Conservation (phyloP, 2,797 vertebrate genomes). For the Urosaurus nigricauda region DNA sequence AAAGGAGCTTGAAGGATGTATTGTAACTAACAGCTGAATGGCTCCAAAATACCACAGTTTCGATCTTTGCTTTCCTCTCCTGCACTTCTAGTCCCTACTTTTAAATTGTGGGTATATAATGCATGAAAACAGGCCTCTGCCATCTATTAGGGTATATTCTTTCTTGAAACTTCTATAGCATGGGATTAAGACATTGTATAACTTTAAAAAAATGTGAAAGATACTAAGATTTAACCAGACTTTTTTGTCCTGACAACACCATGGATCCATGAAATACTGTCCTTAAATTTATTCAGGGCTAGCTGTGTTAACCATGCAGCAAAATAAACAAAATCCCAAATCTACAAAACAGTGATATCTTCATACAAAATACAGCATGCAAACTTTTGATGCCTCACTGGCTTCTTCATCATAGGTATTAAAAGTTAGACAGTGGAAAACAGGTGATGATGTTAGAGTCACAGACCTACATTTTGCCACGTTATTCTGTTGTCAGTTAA, state of each 20-base stretch:
- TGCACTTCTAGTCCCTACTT: background rate
- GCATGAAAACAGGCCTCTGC: background rate
- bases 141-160: background rate
- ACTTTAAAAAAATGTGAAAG: background rate
- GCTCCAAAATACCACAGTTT: background rate
- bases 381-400: too few relatives aligned
- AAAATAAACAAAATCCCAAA: too few relatives aligned
- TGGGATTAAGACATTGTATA: background rate
- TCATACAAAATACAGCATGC: too few relatives aligned
- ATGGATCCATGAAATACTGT: background rate
- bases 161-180: background rate
- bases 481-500: too few relatives aligned
- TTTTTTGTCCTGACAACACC: background rate
- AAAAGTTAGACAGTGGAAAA: too few relatives aligned
- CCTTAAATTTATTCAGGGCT: background rate
- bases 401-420: too few relatives aligned
- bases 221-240: background rate
- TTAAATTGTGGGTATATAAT: background rate
- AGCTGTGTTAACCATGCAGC: too few relatives aligned
- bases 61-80: background rate
- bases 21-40: background rate
- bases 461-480: too few relatives aligned
- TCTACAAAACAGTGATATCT: too few relatives aligned
- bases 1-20: background rate
- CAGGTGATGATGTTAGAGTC: too few relatives aligned